A percentile compares a stretch with the other conserved stretches of the same genome.
Conservation (phyloP, 2,888 invertebrate genomes). For the Andrena trimmerana region DNA sequence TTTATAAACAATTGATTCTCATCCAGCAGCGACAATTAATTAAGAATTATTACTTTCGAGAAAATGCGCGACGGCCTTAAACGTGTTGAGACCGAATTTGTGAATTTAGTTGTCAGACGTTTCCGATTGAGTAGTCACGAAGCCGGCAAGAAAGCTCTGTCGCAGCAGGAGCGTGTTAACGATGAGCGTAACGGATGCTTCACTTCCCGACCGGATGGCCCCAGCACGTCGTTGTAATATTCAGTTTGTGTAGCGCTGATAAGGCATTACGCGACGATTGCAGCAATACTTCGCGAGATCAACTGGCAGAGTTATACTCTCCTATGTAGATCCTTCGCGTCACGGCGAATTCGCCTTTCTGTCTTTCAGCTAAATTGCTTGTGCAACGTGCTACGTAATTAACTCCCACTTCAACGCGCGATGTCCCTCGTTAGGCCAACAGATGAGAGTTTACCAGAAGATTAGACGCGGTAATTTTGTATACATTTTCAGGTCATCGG, state of each 20-base stretch:
- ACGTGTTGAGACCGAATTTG: background rate
- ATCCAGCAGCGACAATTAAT: too few species aligned
- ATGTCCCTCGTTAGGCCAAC: background rate
- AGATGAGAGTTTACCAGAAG: background rate
- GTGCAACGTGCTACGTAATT: background rate
- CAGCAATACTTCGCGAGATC: slow-evolving; percentile 59
- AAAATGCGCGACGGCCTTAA: background rate
- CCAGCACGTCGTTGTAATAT: slow-evolving; percentile 69
- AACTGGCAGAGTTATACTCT: slow-evolving; percentile 54
- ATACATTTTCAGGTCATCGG: background rate
- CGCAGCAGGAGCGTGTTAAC: slow-evolving; percentile 37
- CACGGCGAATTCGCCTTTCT: slow-evolving; percentile 5
- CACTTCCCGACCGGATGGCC: slow-evolving; percentile 59
- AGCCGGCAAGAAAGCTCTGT: slow-evolving; percentile 20
- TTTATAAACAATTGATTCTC: too few species aligned
- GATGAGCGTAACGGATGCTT: slow-evolving; percentile 65
- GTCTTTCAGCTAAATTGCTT: background rate
- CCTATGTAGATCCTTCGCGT: slow-evolving; percentile 42
- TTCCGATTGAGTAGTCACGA: background rate
- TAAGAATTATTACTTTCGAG: too few species aligned
- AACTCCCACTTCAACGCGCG: too few species aligned
- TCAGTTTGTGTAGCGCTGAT: slow-evolving; percentile 67
- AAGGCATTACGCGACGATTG: slow-evolving; percentile 65
- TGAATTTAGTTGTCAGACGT: background rate
- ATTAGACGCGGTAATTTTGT: background rate